These are phyloP conservation scores for Hololepta plana DNA, from an alignment of 2,888 invertebrate species.

Conservation along the genomic window DNA sequence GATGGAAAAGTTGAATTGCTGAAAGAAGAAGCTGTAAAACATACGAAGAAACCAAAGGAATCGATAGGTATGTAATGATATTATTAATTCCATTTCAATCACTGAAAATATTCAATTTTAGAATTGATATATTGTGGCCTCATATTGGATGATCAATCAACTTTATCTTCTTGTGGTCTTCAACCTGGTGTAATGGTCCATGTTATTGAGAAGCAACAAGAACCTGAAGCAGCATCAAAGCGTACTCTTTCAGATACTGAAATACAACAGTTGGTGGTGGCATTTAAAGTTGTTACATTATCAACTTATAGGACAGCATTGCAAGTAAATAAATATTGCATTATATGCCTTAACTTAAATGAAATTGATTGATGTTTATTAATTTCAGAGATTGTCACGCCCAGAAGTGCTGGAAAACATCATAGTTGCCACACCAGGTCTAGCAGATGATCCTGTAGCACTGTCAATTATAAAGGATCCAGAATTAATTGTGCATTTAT, in stretches of 20 bases:
- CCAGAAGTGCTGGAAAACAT: conserved; percentile 44
- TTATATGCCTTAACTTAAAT: conserved; percentile 4
- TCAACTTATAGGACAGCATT: conserved; percentile 46
- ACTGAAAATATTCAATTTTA: conserved; percentile 17
- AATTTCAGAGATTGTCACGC: conserved; percentile 24
- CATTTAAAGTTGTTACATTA: conserved; percentile 39
- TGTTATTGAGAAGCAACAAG: conserved; percentile 30
- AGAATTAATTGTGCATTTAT: conserved; percentile 52
- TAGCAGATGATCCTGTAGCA: conserved; percentile 52
- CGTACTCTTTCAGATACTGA: conserved; percentile 37
- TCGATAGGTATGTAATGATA: conserved; percentile 31
- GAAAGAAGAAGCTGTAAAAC: conserved; percentile 37
- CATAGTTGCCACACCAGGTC: conserved; percentile 47
- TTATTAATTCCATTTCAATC: conserved; percentile 2
- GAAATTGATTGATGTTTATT: conserved; percentile 4
- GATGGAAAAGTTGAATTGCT: conserved; percentile 40
- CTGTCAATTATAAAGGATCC: conserved; percentile 60
- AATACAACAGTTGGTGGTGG: conserved; percentile 40
- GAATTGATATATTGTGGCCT: conserved; percentile 56
- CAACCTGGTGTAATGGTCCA: conserved; percentile 38
- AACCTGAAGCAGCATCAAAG: conserved; percentile 21
- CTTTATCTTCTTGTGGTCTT: conserved; percentile 43
- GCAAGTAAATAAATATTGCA: conserved; percentile 32
- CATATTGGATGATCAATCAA: conserved; percentile 40
- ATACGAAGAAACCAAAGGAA: conserved; percentile 34